Evolutionary conservation across 2,888 invertebrate genomes (phyloP).

Genomic region (Hypolimnas misippus): DNA sequence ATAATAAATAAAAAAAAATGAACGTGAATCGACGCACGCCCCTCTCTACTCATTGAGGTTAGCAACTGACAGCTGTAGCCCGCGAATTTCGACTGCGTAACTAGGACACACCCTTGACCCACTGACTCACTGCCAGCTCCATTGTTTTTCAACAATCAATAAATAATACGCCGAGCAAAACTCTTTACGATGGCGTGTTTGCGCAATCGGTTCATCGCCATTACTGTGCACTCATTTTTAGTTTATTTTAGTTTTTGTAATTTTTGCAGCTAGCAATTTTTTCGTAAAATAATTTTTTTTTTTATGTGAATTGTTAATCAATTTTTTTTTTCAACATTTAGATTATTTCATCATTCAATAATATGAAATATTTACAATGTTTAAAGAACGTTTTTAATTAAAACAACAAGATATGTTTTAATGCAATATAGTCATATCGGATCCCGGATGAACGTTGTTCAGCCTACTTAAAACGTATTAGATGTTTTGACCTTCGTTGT

Average conservation of each 20-base stretch:
- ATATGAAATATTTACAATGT: no score
- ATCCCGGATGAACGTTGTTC: conserved; percentile 45
- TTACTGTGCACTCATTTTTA: conserved; percentile 53
- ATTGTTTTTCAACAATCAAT: conserved; percentile 84
- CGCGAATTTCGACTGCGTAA: conserved; percentile 81
- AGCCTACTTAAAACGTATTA: conserved; percentile 53
- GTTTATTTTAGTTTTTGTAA: neutral
- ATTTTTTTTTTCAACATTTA: no score
- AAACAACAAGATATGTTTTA: conserved; percentile 9
- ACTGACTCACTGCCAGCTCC: conserved; percentile 82
- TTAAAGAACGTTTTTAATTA: no score
- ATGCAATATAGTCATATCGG: conserved; percentile 49
- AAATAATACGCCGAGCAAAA: conserved; percentile 79
- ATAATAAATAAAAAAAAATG: conserved; percentile 27
- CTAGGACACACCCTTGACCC: conserved; percentile 81
- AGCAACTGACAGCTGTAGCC: conserved; percentile 67
- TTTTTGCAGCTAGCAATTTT: conserved; percentile 47
- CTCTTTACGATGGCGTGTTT: conserved; percentile 69
- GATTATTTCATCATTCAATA: no score
- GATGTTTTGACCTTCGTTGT: conserved; percentile 61
- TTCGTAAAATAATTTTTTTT: no score
- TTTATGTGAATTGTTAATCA: no score
- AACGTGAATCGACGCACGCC: conserved; percentile 45
- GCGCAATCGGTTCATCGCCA: conserved; percentile 69
- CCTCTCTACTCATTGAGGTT: conserved; percentile 70